Conservation (phyloP, 2,113 vertebrate species). For the Amphiprion ocellaris region DNA sequence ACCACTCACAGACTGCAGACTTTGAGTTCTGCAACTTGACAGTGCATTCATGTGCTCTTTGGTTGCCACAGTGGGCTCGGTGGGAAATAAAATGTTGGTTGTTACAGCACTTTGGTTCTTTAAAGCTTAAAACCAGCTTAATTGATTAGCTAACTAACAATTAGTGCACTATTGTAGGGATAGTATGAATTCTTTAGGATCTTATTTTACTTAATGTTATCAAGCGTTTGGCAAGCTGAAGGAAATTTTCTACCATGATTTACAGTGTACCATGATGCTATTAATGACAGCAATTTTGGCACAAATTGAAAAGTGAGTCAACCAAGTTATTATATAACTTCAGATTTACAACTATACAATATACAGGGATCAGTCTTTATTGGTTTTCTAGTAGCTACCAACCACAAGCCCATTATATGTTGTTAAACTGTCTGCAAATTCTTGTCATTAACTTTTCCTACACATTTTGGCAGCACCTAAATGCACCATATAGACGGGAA, state of each 20-base stretch:
- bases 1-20: slow-evolving; percentile 35
- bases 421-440: background rate
- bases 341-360: background rate
- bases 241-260: no score
- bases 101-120: background rate
- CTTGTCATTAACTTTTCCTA: background rate
- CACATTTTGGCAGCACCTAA: background rate
- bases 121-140: no score
- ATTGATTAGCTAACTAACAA: no score
- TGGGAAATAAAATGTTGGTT: background rate
- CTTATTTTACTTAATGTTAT: no score
- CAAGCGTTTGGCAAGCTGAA: no score
- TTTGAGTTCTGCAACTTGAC: background rate
- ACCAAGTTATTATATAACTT: background rate
- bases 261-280: no score
- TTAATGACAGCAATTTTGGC: no score
- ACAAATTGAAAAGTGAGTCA: no score
- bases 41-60: slow-evolving; percentile 14
- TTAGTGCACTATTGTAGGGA: background rate
- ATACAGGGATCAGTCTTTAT: no score
- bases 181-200: background rate
- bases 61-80: background rate
- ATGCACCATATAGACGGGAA: background rate
- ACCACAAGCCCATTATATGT: background rate
- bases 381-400: no score